These are phyloP conservation scores for Orthosia gothica DNA, from an alignment of 2,888 invertebrate genomes.

Conservation along the genomic window DNA sequence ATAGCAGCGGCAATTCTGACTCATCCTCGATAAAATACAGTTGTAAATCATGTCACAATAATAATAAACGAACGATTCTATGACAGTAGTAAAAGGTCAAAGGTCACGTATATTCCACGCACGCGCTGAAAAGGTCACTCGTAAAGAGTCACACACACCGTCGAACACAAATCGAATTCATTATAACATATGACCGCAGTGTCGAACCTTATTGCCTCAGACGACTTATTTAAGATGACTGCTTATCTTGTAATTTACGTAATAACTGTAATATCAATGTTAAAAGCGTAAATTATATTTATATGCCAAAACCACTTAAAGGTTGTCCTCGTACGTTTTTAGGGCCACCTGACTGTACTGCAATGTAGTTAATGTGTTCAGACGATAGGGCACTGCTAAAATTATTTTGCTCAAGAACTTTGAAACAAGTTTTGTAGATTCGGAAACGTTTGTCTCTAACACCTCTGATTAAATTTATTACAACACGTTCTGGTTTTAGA, in stretches of 20 bases:
- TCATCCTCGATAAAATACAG: constrained; percentile 32
- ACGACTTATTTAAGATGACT: constrained; percentile 32
- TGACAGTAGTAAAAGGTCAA: constrained; percentile 53
- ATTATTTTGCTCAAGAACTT: neutral
- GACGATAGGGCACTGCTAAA: neutral
- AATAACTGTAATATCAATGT: constrained; percentile 27
- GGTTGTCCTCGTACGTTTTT: constrained; percentile 18
- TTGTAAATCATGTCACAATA: constrained; percentile 42
- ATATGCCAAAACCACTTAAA: constrained; percentile 12
- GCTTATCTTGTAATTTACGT: constrained; percentile 30
- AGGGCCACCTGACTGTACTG: neutral
- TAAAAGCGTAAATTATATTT: constrained; percentile 36
- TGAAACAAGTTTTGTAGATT: neutral
- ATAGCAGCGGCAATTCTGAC: neutral
- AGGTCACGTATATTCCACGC: constrained; percentile 50
- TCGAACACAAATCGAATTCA: constrained; percentile 40
- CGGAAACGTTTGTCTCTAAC: neutral
- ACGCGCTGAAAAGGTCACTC: constrained; percentile 55
- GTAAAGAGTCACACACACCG: constrained; percentile 32
- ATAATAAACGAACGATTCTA: constrained; percentile 25
- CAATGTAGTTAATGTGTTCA: constrained; percentile 1
- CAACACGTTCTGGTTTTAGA: neutral
- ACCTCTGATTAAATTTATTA: neutral
- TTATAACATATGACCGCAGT: constrained; percentile 38
- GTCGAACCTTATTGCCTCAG: constrained; percentile 28